Base-by-base conservation (phyloP, 2,888 invertebrate species). In the Drosophila greeni region DNA sequence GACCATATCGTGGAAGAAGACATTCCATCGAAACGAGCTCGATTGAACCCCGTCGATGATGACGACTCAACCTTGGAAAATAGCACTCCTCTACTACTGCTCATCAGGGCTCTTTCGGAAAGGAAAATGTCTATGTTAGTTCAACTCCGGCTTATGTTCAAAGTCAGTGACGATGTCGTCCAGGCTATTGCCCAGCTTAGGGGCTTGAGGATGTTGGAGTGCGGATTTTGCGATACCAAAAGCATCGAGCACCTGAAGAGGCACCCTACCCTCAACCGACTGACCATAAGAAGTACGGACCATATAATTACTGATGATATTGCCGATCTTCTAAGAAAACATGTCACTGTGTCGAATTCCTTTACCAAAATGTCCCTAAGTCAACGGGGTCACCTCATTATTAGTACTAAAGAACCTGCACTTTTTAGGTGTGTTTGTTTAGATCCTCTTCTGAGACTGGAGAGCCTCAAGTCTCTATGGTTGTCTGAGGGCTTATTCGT, bases 181-280 rank as follows among this genome's bases (percentile, higher is more conserved):
- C 20, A 43, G 36, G 18, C 23, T 12, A 61, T 62, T 29, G n/a
- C 1, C 12, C 42, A 61, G 31, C 24, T 61, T 3, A 61, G 33
- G 14, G n/a, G 31, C n/a, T 31, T 62, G 3, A 18, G 29, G 9
- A 1, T 31, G 14, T 36, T 62, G 24, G 51, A 62, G n/a, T 51
- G 61, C 16, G 61, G 61, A 1, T 11, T 62, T 16, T 51, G 24
- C 5, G 23, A 60, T 33, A 29, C 8, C n/a, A 31, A 26, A 1
- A 61, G 61, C n/a, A 33, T 62, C 2, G 12, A 5, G 2, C 61
- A 61, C 23, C 24, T 62, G 1, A 36, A n/a, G 6, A 5, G 11
- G 3, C 47, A 26, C 12, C 29, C 49, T 2, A 29, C 9, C 1
- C 49, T 61, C 3, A 42, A 14, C 3, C 23, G 12, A 18, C 14